phyloP scores from a whole-genome alignment of 2,797 vertebrate genomes.

The Phalanger gymnotis region DNA sequence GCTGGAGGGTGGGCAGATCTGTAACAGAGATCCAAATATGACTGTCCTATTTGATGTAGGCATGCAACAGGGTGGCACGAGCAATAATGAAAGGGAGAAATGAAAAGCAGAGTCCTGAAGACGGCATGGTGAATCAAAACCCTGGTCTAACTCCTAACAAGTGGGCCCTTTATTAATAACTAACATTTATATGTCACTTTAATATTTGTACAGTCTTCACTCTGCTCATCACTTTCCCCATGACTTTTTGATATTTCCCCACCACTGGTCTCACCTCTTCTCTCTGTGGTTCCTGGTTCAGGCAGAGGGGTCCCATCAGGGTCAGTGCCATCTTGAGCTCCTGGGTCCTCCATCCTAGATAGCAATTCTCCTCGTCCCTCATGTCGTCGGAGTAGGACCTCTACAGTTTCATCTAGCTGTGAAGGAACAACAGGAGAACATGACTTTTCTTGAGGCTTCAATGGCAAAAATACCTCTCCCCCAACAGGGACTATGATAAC shows the following conservation, averaged over 20 bases:
- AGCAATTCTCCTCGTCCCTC: constrained; percentile 82
- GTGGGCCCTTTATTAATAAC: background rate
- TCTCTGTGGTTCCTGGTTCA: constrained; percentile 80
- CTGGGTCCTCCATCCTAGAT: constrained; percentile 76
- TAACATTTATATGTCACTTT: background rate
- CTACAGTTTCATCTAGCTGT: constrained; percentile 92
- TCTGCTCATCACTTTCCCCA: constrained; percentile 39
- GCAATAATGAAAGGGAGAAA: background rate
- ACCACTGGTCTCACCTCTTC: constrained; percentile 74
- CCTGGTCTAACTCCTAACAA: background rate
- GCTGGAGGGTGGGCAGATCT: constrained; percentile 56
- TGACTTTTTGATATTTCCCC: background rate
- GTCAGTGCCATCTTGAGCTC: constrained; percentile 74
- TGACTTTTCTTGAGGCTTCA: constrained; percentile 1
- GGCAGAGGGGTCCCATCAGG: constrained; percentile 71
- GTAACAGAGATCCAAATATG: background rate
- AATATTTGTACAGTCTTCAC: background rate
- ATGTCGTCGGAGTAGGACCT: constrained; percentile 87
- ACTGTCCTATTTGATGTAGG: background rate
- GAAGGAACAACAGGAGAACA: constrained; percentile 56
- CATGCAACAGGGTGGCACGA: background rate
- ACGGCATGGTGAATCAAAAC: background rate
- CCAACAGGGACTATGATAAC: background rate
- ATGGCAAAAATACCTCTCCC: background rate
- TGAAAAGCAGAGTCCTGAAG: background rate